Percentiles rank a stretch among this genome's conserved stretches.
phyloP scores from a whole-genome alignment of 2,113 vertebrate species.

The Rhinopomastus cyanomelas region DNA sequence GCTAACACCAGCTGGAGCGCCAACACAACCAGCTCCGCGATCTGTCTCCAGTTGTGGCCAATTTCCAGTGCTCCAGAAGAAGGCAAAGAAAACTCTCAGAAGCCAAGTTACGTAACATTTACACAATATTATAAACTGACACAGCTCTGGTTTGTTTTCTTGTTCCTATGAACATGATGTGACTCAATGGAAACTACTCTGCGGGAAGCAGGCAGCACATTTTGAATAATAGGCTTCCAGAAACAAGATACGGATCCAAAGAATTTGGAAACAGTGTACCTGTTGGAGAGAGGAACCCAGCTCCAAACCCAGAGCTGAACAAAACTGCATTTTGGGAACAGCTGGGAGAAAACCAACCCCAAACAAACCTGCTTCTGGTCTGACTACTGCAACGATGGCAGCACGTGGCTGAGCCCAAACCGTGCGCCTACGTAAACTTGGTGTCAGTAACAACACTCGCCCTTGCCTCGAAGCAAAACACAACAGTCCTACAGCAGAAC shows the following conservation, averaged over 20 bases:
- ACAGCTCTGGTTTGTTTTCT: slow-evolving; percentile 39
- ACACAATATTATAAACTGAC: slow-evolving; percentile 47
- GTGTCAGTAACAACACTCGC: neutral
- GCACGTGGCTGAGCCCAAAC: neutral
- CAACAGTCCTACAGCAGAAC: neutral
- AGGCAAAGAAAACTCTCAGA: slow-evolving; percentile 53
- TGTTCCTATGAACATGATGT: slow-evolving; percentile 58
- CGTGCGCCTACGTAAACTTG: neutral
- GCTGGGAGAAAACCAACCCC: neutral
- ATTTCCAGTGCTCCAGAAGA: slow-evolving; percentile 32
- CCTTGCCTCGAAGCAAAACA: neutral
- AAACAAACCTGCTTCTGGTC: neutral
- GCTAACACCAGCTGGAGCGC: neutral
- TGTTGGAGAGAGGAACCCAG: neutral
- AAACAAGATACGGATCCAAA: neutral
- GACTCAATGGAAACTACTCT: slow-evolving; percentile 55
- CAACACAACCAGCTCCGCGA: neutral
- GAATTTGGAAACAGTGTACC: neutral
- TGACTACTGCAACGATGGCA: neutral
- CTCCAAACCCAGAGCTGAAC: neutral
- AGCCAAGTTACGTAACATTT: slow-evolving; percentile 61
- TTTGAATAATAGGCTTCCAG: slow-evolving; percentile 13
- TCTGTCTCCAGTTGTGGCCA: neutral
- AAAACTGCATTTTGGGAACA: neutral
- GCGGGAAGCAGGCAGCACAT: neutral